Evolutionary conservation across 2,113 vertebrate genomes (phyloP), one percentile per base, ranked within the genome.

Genomic region (Pachypanchax playfairii): DNA sequence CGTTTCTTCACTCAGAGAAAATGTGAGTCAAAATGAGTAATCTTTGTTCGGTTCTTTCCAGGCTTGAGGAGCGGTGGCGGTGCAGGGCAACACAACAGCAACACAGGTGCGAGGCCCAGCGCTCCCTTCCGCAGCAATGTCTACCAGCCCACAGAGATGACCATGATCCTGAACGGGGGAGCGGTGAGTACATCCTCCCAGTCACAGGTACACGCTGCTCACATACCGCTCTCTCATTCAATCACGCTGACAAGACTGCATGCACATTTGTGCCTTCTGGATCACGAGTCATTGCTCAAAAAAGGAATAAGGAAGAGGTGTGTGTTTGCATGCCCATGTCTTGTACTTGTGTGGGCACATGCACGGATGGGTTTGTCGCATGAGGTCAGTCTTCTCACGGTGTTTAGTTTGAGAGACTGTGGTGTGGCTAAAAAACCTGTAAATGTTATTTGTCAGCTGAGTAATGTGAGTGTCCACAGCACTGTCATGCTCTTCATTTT

Each of bases 91-190:
- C 94, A 94, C n/a, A 98, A 94, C 1, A 94, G 94, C 68, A 97
- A 90, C 56, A 83, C 94, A 51, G 96, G 91, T 2, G 85, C 88
- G 72, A 88, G 96, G 75, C 95, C 96, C 25, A 97, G 93, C 2
- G 96, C 95, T 48, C 97, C 95, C 2, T 98, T 98, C 80, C 91
- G 97, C 85, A 98, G 97, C 92, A 98, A 98, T 44, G 97, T 98
- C 52, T 98, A 98, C 87, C 97, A 98, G 89, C 97, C 97, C 48
- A 98, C 97, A 7, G 97, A 98, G 91, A 98, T 98, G 97, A 96
- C 97, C 72, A 96, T 98, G 81, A 96, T 98, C 79, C 93, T 98
- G 61, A 98, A 98, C 47, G 97, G 97, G 61, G 97, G 97, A 88
- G 96, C 96, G 84, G 97, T 98, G 94, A 98, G 96, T 96, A 94